Evolutionary conservation across 2,113 vertebrate genomes (phyloP).

Genomic region (Galemys pyrenaicus): DNA sequence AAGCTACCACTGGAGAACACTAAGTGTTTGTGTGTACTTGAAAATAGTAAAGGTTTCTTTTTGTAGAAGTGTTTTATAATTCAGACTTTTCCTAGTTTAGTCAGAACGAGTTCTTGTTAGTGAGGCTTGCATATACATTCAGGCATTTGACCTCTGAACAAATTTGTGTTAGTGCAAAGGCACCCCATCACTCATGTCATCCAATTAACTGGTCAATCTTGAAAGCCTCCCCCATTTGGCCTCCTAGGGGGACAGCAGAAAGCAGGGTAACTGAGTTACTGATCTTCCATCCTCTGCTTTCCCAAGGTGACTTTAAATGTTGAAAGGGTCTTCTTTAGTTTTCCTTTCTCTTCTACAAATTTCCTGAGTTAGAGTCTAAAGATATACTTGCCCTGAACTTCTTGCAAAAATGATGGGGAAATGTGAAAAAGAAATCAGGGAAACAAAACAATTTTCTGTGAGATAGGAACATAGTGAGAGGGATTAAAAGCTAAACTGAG

Average conservation of each 20-base stretch:
- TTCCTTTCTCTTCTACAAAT: background rate
- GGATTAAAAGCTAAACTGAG: background rate
- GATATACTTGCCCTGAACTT: slow-evolving; percentile 28
- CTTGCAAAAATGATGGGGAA: slow-evolving; percentile 34
- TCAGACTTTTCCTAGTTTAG: background rate
- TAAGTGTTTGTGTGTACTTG: background rate
- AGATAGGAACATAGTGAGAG: background rate
- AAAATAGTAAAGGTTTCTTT: background rate
- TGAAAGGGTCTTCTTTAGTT: slow-evolving; percentile 54
- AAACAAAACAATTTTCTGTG: background rate
- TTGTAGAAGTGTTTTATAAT: background rate
- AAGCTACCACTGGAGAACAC: background rate
- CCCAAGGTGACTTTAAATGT: slow-evolving; percentile 78
- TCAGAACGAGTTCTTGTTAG: background rate
- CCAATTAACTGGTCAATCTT: slow-evolving; percentile 56
- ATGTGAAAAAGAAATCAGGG: background rate
- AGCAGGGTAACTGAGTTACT: background rate
- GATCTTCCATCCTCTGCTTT: slow-evolving; percentile 61
- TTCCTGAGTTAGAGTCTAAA: background rate
- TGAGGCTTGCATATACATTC: background rate
- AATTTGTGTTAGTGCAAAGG: background rate
- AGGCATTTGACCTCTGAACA: background rate
- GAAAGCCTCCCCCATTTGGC: background rate
- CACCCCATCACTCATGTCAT: background rate
- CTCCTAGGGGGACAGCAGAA: slow-evolving; percentile 67